Evolutionary conservation across 2,797 vertebrate species (phyloP).

Genomic region (Odontamblyopus lacepedii): DNA sequence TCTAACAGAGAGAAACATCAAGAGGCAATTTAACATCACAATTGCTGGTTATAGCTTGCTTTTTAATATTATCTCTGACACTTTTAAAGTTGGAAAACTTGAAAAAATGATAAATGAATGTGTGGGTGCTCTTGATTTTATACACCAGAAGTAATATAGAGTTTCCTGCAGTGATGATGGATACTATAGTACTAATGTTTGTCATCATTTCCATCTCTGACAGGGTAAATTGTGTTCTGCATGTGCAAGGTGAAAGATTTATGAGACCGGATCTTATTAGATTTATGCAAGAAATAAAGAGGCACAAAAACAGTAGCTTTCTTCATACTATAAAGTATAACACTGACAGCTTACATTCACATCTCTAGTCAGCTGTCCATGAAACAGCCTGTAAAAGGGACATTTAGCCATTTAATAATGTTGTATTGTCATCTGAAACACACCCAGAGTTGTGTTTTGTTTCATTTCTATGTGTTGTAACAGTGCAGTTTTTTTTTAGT

Average conservation of each 20-base stretch:
- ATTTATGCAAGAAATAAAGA: neutral
- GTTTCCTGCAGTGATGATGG: neutral
- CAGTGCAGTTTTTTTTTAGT: too few species aligned
- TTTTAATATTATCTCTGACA: neutral
- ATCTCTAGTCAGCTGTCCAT: too few species aligned
- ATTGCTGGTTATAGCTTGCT: neutral
- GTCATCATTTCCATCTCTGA: constrained; percentile 9
- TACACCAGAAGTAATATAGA: neutral
- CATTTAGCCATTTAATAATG: too few species aligned
- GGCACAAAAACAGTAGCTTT: neutral
- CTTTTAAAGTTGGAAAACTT: neutral
- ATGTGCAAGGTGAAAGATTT: constrained; percentile 15
- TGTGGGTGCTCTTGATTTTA: constrained; percentile 3
- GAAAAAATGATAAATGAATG: neutral
- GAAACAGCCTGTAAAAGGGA: too few species aligned
- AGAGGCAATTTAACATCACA: neutral
- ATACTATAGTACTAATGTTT: neutral
- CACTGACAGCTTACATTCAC: neutral
- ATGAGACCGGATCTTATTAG: constrained; percentile 12
- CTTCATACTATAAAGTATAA: neutral
- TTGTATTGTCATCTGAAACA: too few species aligned
- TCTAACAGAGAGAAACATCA: neutral
- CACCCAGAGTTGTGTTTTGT: too few species aligned
- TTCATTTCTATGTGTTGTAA: too few species aligned
- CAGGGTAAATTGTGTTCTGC: constrained; percentile 37